Evolutionary conservation across 1,140 invertebrate genomes (phyloP).

Genomic region (Laupala kohalensis): DNA sequence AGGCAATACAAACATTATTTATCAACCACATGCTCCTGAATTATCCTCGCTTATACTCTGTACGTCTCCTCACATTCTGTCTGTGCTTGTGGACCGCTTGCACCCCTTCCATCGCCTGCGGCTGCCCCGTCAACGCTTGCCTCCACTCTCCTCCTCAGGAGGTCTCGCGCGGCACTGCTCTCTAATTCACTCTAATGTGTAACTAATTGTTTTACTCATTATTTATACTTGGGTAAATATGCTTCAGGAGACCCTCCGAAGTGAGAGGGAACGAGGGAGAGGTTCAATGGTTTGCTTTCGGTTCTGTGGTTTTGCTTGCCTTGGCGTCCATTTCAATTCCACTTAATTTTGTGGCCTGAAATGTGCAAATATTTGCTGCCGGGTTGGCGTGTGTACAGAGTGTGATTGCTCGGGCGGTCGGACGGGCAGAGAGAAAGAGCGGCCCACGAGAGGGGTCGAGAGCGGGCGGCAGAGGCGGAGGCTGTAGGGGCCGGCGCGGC

Average conservation of each 20-base stretch:
- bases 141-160: not conserved
- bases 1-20: too few species aligned
- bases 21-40: too few species aligned
- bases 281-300: constrained; percentile 10
- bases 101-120: not conserved
- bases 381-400: constrained; percentile 9
- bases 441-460: constrained; percentile 2
- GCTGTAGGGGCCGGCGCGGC: too few species aligned
- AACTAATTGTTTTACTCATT: constrained; percentile 27
- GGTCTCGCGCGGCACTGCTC: constrained; percentile 17
- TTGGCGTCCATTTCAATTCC: constrained; percentile 31
- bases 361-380: constrained; percentile 28
- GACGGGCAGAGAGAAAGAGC: constrained; percentile 1
- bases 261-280: not conserved
- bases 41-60: too few species aligned
- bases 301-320: constrained; percentile 14
- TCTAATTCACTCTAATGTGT: constrained; percentile 27
- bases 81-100: too few species aligned
- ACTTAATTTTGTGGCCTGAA: constrained; percentile 32
- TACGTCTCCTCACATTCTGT: too few species aligned
- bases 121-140: not conserved
- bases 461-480: constrained; percentile 4
- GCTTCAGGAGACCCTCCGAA: not conserved
- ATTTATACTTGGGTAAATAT: constrained; percentile 24
- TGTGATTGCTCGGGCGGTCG: constrained; percentile 12